Evolutionary conservation across 2,113 vertebrate genomes (phyloP), one percentile per base, ranked within the genome.

Genomic region (Rafetus swinhoei): DNA sequence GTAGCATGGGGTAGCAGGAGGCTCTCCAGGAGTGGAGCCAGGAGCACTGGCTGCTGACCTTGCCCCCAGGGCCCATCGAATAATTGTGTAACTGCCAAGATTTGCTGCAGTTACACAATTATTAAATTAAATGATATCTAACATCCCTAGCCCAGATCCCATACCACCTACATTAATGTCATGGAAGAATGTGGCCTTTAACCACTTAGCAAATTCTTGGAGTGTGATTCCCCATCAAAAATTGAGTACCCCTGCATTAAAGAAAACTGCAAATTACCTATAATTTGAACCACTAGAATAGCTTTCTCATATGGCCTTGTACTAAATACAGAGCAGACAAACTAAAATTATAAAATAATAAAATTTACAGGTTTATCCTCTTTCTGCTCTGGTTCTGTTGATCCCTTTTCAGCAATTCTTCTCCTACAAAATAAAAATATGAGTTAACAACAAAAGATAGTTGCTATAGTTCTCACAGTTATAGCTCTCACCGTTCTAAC

Each of bases 361-460:
- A 62, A 92, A 99, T 99, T 99, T 94, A 99, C 99, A 86, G 96
- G 96, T 98, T 97, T 99, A 86, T 99, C 98, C 85, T 98, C 98
- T 97, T 98, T 99, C 95, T 98, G 98, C 77, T 99, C 99, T 80
- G 98, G 95, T 97, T 99, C 99, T 97, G 99, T 99, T 79, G 99
- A 99, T 97, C 99, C 99, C 97, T 99, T 99, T 96, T 99, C 99
- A 95, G 99, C 99, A 97, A 99, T 99, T 98, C 99, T 99, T 98
- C 99, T 99, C 98, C 99, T 99, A 95, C 12, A 97, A 95, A n/a
- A 79, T 25, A 81, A 21, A 97, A n/a, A 88, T 7, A 2, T 14
- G 13, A 50, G 90, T 77, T 77, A 27, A 35, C 18, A 72, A 72
- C 18, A n/a, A 72, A 72, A 72, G 19, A 19, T 50, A 77, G 74